Evolutionary conservation across 2,888 invertebrate species (phyloP).

Genomic region (Anaspis maculata): DNA sequence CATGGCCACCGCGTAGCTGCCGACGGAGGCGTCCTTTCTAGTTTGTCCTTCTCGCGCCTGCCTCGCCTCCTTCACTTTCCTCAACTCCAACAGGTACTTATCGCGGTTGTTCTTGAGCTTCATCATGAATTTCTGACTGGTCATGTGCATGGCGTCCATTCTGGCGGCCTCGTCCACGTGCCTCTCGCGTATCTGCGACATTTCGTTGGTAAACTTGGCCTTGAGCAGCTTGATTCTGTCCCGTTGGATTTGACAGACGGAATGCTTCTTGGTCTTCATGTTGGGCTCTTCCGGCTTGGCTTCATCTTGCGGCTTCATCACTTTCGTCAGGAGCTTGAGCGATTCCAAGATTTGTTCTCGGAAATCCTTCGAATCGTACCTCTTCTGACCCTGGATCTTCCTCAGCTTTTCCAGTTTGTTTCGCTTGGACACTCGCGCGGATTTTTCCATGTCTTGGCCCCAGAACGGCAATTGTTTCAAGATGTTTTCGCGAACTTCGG

Average conservation of each 20-base stretch:
- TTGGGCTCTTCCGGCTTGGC: no score
- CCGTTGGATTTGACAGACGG: conserved; percentile 20
- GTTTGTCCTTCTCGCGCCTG: conserved; percentile 7
- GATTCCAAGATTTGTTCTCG: no score
- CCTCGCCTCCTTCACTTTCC: conserved; percentile 20
- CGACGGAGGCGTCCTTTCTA: neutral
- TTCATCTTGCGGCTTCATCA: no score
- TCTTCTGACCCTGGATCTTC: conserved; percentile 13
- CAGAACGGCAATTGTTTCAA: no score
- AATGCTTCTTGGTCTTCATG: no score
- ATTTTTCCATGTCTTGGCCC: no score
- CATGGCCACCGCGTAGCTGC: neutral
- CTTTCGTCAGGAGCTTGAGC: no score
- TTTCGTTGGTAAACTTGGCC: conserved; percentile 24
- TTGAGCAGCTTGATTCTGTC: conserved; percentile 25
- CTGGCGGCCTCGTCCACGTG: conserved; percentile 19
- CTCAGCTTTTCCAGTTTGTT: no score
- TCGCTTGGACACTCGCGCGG: no score
- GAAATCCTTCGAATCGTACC: no score
- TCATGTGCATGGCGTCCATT: conserved; percentile 20
- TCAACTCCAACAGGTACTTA: conserved; percentile 21
- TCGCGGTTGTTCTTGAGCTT: conserved; percentile 24
- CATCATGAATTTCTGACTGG: conserved; percentile 25
- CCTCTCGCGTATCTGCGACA: conserved; percentile 20
- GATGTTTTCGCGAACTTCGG: no score